These are phyloP conservation scores for Cynoglossus semilaevis DNA, from an alignment of 2,113 vertebrate species.

Conservation along the genomic window DNA sequence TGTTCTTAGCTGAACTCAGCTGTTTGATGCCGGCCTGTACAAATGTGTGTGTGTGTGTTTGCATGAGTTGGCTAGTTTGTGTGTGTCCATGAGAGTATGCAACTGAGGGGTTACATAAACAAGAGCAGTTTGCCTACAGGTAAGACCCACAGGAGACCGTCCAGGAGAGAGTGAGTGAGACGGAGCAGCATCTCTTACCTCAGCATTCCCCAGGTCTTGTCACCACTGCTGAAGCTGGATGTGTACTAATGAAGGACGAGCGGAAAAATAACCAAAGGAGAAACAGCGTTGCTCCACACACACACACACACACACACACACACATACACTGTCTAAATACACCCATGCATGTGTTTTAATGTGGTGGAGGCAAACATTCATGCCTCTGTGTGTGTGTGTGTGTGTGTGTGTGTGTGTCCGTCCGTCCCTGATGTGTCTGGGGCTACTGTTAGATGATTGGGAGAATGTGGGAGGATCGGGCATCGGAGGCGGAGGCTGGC, in stretches of 20 bases:
- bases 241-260: constrained; percentile 58
- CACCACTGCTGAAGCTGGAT: constrained; percentile 52
- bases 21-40: constrained; percentile 66
- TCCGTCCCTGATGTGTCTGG: constrained; percentile 55
- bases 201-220: constrained; percentile 53
- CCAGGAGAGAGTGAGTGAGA: constrained; percentile 42
- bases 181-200: constrained; percentile 50
- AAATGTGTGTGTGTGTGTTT: constrained; percentile 49
- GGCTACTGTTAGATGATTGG: constrained; percentile 54
- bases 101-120: constrained; percentile 69
- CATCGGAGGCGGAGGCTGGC: constrained; percentile 65
- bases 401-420: constrained; percentile 49
- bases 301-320: constrained; percentile 24
- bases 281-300: constrained; percentile 39
- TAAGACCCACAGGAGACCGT: constrained; percentile 67
- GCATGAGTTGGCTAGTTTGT: constrained; percentile 11
- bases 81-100: constrained; percentile 46
- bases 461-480: constrained; percentile 60
- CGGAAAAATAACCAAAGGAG: constrained; percentile 63
- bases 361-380: constrained; percentile 27
- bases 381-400: constrained; percentile 49
- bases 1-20: constrained; percentile 63
- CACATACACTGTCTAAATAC: constrained; percentile 22
- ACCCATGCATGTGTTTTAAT: constrained; percentile 30
- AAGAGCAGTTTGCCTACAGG: constrained; percentile 70